phyloP scores from a whole-genome alignment of 2,888 invertebrate genomes.

The Ectobius pallidus region DNA sequence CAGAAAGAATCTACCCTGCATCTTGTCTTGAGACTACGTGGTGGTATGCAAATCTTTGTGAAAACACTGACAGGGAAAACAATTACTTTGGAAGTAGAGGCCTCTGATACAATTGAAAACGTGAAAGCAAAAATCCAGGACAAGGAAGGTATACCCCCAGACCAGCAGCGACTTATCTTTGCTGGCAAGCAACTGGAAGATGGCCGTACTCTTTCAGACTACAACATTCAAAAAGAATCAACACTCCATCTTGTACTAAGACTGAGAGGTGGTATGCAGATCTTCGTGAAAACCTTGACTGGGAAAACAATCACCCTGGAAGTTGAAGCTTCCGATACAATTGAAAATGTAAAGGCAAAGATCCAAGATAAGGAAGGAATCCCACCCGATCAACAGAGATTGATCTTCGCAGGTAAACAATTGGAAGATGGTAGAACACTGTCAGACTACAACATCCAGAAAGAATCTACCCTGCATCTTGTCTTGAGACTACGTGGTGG shows the following conservation, averaged over 20 bases:
- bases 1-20: conserved; percentile 74
- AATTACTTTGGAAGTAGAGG: conserved; percentile 56
- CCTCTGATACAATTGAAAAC: conserved; percentile 60
- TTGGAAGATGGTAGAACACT: conserved; percentile 59
- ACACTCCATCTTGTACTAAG: too few species aligned
- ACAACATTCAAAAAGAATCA: conserved; percentile 82
- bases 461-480: conserved; percentile 63
- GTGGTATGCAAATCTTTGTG: conserved; percentile 63
- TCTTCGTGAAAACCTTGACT: conserved; percentile 93
- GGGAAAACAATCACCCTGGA: conserved; percentile 91
- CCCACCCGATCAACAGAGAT: conserved; percentile 27
- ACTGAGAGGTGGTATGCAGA: conserved; percentile 73
- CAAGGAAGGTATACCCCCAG: conserved; percentile 59
- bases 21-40: conserved; percentile 61
- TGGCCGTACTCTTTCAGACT: conserved; percentile 69
- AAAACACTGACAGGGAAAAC: conserved; percentile 58
- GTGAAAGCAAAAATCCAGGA: conserved; percentile 56
- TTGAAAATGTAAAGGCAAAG: conserved; percentile 59
- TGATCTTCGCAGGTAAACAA: conserved; percentile 50
- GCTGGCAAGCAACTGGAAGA: too few species aligned
- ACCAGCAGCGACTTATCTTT: too few species aligned
- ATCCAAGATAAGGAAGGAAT: conserved; percentile 49
- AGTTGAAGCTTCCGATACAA: conserved; percentile 57
- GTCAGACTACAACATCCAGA: conserved; percentile 64
- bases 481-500: conserved; percentile 65